These are phyloP conservation scores for Amblyopsis rosae DNA, from an alignment of 2,113 vertebrate genomes.

Conservation along the genomic window DNA sequence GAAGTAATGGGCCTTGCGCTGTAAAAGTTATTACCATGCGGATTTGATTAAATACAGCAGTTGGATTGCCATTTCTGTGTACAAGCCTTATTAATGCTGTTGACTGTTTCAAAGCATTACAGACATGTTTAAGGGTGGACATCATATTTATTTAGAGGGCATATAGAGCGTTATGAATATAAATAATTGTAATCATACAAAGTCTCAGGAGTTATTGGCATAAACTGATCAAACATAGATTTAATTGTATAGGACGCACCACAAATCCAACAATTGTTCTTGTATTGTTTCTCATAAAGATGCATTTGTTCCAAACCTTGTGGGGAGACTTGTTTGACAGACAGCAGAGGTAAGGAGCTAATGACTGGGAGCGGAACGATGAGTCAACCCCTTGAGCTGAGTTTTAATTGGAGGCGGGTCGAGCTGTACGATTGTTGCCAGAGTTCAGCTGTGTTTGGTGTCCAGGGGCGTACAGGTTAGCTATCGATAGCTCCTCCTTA, in stretches of 20 bases:
- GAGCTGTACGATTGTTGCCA: constrained; percentile 29
- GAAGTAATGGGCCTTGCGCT: constrained; percentile 62
- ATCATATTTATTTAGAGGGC: background rate
- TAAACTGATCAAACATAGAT: background rate
- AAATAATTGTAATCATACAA: background rate
- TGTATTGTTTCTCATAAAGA: background rate
- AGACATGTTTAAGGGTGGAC: background rate
- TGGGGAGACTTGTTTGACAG: background rate
- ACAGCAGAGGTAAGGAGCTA: constrained; percentile 1
- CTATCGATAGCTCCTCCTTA: constrained; percentile 60
- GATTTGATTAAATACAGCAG: constrained; percentile 60
- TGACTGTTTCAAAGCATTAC: constrained; percentile 19
- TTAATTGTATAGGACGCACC: background rate
- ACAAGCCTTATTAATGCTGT: constrained; percentile 13
- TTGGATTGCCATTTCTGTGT: constrained; percentile 41
- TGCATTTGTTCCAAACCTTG: background rate
- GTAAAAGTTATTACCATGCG: constrained; percentile 62
- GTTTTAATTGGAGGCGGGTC: constrained; percentile 22
- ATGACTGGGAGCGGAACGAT: constrained; percentile 12
- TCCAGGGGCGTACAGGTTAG: constrained; percentile 61
- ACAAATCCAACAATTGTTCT: background rate
- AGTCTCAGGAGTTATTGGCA: background rate
- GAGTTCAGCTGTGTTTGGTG: constrained; percentile 51
- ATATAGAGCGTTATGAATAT: background rate
- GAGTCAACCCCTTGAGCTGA: constrained; percentile 29